A percentile compares a stretch with the other conserved stretches of the same genome.
These are phyloP conservation scores for Tenthredo amoena DNA, from an alignment of 2,888 invertebrate species.

Conservation along the genomic window DNA sequence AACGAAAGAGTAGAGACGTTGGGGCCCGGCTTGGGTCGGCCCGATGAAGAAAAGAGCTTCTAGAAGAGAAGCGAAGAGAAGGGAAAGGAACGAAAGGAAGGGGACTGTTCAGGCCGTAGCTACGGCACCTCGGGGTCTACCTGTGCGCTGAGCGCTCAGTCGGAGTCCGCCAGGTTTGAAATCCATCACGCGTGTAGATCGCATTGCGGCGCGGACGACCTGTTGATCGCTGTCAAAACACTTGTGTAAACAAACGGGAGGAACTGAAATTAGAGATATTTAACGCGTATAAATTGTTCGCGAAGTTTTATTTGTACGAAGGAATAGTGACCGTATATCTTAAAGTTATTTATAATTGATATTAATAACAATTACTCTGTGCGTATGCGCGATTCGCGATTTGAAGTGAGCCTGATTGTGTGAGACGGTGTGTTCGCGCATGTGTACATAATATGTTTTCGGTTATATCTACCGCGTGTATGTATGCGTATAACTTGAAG, in stretches of 20 bases:
- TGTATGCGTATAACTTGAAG: neutral
- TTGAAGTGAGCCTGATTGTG: neutral
- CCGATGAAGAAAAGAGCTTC: conserved; percentile 23
- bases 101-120: conserved; percentile 51
- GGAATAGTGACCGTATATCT: neutral
- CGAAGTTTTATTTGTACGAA: neutral
- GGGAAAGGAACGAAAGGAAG: conserved; percentile 33
- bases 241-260: conserved; percentile 43
- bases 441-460: neutral
- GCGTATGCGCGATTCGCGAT: neutral
- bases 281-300: neutral
- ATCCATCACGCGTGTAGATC: conserved; percentile 64
- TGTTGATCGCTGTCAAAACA: conserved; percentile 51
- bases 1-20: neutral
- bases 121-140: conserved; percentile 69
- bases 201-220: conserved; percentile 23
- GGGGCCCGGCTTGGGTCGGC: neutral
- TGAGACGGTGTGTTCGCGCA: neutral
- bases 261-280: neutral
- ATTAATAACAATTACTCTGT: neutral
- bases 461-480: neutral
- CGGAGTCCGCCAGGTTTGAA: conserved; percentile 76
- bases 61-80: conserved; percentile 40
- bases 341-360: neutral
- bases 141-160: conserved; percentile 74